A percentile compares a stretch with the other conserved stretches of the same genome.
These are phyloP conservation scores for Drosophila siamana DNA, from an alignment of 2,888 invertebrate genomes.

Conservation along the genomic window DNA sequence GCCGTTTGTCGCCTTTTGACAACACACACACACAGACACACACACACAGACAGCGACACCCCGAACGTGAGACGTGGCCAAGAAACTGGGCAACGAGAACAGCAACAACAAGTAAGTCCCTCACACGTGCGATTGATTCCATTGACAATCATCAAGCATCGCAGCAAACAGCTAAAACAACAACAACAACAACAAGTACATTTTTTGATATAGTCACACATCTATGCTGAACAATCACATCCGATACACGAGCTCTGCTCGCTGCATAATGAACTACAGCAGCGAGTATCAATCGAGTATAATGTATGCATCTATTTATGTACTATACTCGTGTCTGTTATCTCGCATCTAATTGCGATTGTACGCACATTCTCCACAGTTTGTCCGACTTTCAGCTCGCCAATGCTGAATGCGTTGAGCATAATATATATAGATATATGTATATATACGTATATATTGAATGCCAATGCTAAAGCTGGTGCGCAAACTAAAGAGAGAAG, in stretches of 20 bases:
- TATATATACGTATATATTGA: too few relatives aligned
- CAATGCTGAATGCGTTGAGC: slow-evolving; percentile 1
- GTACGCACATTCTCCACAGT: background rate
- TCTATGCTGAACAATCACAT: slow-evolving; percentile 9
- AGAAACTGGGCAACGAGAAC: slow-evolving; percentile 19
- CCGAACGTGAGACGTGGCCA: slow-evolving; percentile 40
- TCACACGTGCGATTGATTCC: slow-evolving; percentile 36
- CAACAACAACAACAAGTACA: too few relatives aligned
- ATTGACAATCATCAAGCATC: slow-evolving; percentile 9
- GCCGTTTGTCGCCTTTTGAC: slow-evolving; percentile 7
- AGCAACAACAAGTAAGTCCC: background rate
- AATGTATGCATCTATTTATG: background rate
- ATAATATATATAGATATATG: too few relatives aligned
- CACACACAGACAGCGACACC: too few relatives aligned
- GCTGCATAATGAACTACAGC: background rate
- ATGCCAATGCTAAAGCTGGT: background rate
- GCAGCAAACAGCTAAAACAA: background rate
- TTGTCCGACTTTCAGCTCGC: background rate
- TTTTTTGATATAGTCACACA: slow-evolving; percentile 15
- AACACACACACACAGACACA: too few relatives aligned
- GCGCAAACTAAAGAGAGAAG: too few relatives aligned
- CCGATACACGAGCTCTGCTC: background rate
- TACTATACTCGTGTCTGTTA: slow-evolving; percentile 1
- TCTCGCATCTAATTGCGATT: slow-evolving; percentile 20
- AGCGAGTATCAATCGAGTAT: background rate